Base-by-base conservation (phyloP, 2,113 vertebrate species). In the Alaudala cheleensis region DNA sequence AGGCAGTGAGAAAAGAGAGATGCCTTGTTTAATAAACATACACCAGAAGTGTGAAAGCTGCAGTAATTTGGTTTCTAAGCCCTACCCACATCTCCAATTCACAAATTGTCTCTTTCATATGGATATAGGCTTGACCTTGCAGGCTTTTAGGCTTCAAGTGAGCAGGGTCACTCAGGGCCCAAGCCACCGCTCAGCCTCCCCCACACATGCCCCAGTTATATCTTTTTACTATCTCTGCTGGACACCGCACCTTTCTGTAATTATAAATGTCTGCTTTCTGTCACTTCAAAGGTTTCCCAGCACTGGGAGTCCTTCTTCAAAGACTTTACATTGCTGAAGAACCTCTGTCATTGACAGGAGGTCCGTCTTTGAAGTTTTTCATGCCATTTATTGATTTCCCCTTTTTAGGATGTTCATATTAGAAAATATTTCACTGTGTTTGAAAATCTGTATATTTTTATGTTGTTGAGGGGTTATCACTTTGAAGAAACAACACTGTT, bases 211-310 rank as follows among this genome's bases (percentile, higher is more conserved):
- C 96, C 97, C 97, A 97, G 97, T 98, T 94, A 81, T 96, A 98
- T 97, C 98, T 98, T 98, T 98, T 98, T 98, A 97, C 97, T 96
- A 96, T 97, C 98, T 97, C 98, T 98, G 98, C 97, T 98, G 98
- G 98, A 98, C 98, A 98, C 98, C 91, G 96, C 98, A 98, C 98
- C 98, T 98, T 98, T 98, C 97, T 97, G 88, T 98, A 98, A 98
- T 98, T 98, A 98, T 98, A 98, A 98, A 98, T 98, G 98, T 98
- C 98, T 98, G 98, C 97, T 98, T 98, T 97, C 98, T 98, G 98
- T 97, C 98, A 98, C 98, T 98, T 98, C 98, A 98, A 98, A 98
- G 98, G 66, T 96, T 98, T 98, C 97, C 96, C 97, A 98, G 97
- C 98, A 88, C 98, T 98, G 97, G 98, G 98, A 98, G 97, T 97